Evolutionary conservation across 1,140 invertebrate species (phyloP), one percentile per base, ranked within the genome.

Genomic region (Hylaeus volcanicus): DNA sequence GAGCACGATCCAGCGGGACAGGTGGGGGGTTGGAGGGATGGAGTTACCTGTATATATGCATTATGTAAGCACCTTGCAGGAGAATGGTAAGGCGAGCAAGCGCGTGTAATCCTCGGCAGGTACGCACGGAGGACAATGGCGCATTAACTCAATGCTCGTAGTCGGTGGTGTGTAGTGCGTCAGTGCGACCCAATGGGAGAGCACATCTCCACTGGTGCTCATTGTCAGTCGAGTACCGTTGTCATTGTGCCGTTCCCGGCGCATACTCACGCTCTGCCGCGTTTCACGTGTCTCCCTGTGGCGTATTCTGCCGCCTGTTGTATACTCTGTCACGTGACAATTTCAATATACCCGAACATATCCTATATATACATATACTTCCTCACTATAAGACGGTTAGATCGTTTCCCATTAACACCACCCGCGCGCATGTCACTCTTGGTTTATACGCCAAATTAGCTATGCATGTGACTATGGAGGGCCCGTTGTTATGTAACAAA

Each of bases 141-240:
- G 79, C 85, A 84, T 86, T 87, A 87, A 85, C 82, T 79, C 63
- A 65, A 78, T 79, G 75, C 68, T 68, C 45, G 78, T 39, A 45
- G 55, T 55, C 58, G 39, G 65, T 60, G 73, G 78, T 63, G 70
- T 65, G 77, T 69, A 37, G 51, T 77, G 74, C 71, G 78, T 84
- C 85, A 81, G 83, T 81, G 66, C 77, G 75, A 61, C 53, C 86
- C 79, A 85, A 87, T 87, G 82, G 82, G 79, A 87, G 73, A 82
- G 66, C 81, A 45, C 69, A 74, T 84, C 72, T 83, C 79, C 60
- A 69, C 85, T 79, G 63, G 66, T 76, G 86, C 77, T 84, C 86
- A 87, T 87, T 87, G 86, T 87, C 85, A 84, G 85, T 78, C 82
- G 70, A 74, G 79, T 79, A 79, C 85, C 82, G 79, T 87, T 87